These are phyloP conservation scores for Acanthosepion pharaonis DNA, from an alignment of 2,888 invertebrate species.

Conservation along the genomic window DNA sequence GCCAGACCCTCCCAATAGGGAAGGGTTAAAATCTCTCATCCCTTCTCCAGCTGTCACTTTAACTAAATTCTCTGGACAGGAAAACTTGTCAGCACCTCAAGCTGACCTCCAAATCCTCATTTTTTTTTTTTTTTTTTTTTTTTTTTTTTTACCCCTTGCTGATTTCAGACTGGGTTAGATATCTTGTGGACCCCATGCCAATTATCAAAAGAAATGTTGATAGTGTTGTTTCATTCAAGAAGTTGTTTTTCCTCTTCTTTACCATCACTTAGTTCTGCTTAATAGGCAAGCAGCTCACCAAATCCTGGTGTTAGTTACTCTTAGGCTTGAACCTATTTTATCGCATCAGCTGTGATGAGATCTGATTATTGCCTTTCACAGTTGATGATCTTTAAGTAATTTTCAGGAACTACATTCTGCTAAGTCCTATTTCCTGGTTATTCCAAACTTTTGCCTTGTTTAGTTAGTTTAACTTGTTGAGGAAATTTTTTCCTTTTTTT, in stretches of 20 bases:
- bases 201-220: constrained; percentile 33
- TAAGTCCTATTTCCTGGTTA: not conserved
- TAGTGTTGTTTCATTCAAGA: constrained; percentile 16
- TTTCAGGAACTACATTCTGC: not conserved
- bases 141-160: constrained; percentile 4
- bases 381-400: not conserved
- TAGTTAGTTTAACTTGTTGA: not conserved
- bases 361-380: not conserved
- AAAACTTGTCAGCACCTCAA: not conserved
- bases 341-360: not conserved
- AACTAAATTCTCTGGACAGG: constrained; percentile 6
- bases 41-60: not conserved
- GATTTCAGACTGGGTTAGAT: constrained; percentile 4
- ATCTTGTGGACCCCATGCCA: not conserved
- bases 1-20: not conserved
- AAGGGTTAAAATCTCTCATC: not conserved
- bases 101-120: not conserved
- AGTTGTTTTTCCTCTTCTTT: not conserved
- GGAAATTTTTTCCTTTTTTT: not conserved
- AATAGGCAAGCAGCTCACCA: not conserved
- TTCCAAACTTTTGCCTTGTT: not conserved
- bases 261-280: not conserved
- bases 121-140: not conserved
- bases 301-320: not conserved
- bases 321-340: not conserved